These are phyloP conservation scores for Streptopelia turtur DNA, from an alignment of 2,797 vertebrate genomes.

Conservation along the genomic window DNA sequence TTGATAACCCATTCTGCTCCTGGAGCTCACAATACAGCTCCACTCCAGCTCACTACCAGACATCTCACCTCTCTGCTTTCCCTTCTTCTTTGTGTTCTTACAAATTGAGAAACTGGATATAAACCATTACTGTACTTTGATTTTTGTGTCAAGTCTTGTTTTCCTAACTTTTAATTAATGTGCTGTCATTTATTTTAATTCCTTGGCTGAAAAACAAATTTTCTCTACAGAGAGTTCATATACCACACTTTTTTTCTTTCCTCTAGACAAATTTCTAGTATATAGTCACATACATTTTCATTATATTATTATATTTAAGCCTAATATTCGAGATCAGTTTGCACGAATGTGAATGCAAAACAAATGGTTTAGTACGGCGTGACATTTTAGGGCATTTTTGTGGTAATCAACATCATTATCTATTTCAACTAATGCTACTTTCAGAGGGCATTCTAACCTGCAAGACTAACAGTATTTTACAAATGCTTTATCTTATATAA, in stretches of 20 bases:
- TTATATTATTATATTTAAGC: not conserved
- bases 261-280: not conserved
- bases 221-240: not conserved
- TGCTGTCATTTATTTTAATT: not conserved
- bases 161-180: not conserved
- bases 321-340: not conserved
- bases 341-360: not conserved
- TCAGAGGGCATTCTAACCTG: not conserved
- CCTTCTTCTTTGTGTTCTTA: not conserved
- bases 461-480: not conserved
- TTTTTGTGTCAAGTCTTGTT: not conserved
- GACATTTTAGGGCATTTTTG: not conserved
- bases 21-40: not conserved
- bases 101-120: not conserved
- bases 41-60: not conserved
- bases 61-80: not conserved
- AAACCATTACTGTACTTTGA: not conserved
- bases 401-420: not conserved
- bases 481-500: not conserved
- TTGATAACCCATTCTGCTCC: not conserved
- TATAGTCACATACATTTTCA: not conserved
- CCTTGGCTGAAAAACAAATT: not conserved
- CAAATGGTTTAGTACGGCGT: not conserved
- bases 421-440: not conserved
- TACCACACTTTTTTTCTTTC: not conserved